These are phyloP conservation scores for Parelbella ahira DNA, from an alignment of 2,888 invertebrate species.

Conservation along the genomic window DNA sequence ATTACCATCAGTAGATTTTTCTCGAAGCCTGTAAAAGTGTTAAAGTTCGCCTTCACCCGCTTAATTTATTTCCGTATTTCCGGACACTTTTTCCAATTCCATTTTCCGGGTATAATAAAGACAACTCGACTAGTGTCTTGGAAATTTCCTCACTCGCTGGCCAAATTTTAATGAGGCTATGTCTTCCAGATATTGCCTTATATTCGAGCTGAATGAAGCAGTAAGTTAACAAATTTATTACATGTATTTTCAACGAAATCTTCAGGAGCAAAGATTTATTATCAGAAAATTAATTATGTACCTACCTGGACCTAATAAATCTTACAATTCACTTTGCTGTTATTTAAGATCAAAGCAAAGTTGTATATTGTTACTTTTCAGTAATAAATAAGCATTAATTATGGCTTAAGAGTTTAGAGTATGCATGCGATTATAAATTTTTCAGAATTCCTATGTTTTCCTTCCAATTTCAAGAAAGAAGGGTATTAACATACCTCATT, in stretches of 20 bases:
- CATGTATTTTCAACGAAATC: slow-evolving; percentile 8
- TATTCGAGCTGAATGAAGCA: slow-evolving; percentile 9
- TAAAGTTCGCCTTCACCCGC: slow-evolving; percentile 20
- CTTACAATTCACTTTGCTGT: slow-evolving; percentile 9
- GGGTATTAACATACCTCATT: too few species aligned
- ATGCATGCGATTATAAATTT: too few species aligned
- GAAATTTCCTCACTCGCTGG: slow-evolving; percentile 21
- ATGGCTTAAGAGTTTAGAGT: too few species aligned
- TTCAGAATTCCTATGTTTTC: too few species aligned
- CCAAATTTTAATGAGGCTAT: slow-evolving; percentile 21
- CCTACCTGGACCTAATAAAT: slow-evolving; percentile 11
- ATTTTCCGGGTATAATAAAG: slow-evolving; percentile 21
- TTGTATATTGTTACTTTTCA: slow-evolving; percentile 10
- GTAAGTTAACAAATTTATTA: slow-evolving; percentile 17
- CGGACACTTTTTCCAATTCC: slow-evolving; percentile 19
- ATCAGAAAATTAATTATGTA: slow-evolving; percentile 18
- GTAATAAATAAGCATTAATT: slow-evolving; percentile 15
- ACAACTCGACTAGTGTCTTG: slow-evolving; percentile 21
- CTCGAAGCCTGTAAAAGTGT: slow-evolving; percentile 24
- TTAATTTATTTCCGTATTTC: slow-evolving; percentile 23
- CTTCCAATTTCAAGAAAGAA: too few species aligned
- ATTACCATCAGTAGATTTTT: slow-evolving; percentile 24
- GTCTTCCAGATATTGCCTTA: slow-evolving; percentile 13
- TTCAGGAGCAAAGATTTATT: slow-evolving; percentile 19
- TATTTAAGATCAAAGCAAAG: slow-evolving; percentile 16